Percentiles rank a stretch among this genome's conserved stretches.
These are phyloP conservation scores for Pterophyllum scalare DNA, from an alignment of 2,113 vertebrate genomes.

Conservation along the genomic window DNA sequence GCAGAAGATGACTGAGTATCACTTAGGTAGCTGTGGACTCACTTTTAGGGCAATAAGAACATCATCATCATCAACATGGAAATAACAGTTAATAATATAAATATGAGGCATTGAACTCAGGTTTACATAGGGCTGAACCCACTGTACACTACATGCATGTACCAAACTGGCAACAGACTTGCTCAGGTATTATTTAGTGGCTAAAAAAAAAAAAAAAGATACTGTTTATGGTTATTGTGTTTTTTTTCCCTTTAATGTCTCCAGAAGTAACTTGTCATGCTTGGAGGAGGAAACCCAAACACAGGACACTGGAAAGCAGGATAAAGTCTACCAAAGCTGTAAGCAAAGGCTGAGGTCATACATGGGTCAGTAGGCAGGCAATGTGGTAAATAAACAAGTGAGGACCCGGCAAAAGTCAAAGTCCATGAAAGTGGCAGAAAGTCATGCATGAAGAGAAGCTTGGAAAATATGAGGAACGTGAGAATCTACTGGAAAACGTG, in stretches of 20 bases:
- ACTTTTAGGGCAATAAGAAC: not conserved
- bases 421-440: not conserved
- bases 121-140: not conserved
- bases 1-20: not conserved
- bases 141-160: not conserved
- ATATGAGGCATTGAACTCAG: not conserved
- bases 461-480: not conserved
- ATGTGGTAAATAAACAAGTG: not conserved
- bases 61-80: not conserved
- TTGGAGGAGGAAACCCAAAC: not conserved
- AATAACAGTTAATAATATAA: not conserved
- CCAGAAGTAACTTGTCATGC: not conserved
- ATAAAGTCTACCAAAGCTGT: not conserved
- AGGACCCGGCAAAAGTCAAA: not conserved
- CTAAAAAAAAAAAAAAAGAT: not conserved
- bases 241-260: not conserved
- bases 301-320: not conserved
- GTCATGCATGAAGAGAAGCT: not conserved
- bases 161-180: too few relatives aligned
- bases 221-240: not conserved
- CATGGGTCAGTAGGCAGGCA: not conserved
- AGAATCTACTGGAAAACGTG: not conserved
- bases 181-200: not conserved
- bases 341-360: not conserved
- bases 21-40: not conserved